Evolutionary conservation across 2,888 invertebrate genomes (phyloP).

Genomic region (Lycocerus yunnanus): DNA sequence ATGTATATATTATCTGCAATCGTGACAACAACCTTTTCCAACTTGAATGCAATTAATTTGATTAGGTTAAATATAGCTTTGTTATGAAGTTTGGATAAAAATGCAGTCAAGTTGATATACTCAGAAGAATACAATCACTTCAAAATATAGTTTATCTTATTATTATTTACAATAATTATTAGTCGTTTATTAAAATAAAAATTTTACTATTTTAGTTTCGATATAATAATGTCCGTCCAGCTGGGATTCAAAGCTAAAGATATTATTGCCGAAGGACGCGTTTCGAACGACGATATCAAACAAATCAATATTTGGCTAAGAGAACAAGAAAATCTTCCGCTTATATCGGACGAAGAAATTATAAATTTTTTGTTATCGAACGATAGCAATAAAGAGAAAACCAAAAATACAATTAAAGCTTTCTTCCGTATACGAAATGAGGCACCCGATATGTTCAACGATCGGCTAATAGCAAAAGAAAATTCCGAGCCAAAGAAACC

Average conservation of each 20-base stretch:
- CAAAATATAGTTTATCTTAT: too few species aligned
- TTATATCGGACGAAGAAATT: conserved; percentile 63
- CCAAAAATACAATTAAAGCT: conserved; percentile 65
- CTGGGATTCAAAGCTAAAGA: conserved; percentile 2
- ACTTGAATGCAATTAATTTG: too few species aligned
- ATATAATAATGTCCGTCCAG: background rate
- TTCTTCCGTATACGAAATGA: conserved; percentile 65
- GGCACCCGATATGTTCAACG: conserved; percentile 67
- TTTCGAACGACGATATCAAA: background rate
- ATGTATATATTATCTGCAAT: too few species aligned
- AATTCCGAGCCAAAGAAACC: conserved; percentile 56
- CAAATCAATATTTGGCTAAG: conserved; percentile 39
- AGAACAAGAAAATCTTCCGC: conserved; percentile 38
- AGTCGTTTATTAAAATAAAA: too few species aligned
- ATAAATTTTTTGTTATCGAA: conserved; percentile 63
- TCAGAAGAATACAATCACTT: too few species aligned
- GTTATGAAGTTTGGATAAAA: too few species aligned
- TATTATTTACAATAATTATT: too few species aligned
- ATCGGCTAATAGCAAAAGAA: conserved; percentile 56
- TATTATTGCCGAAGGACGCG: background rate
- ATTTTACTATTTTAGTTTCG: background rate
- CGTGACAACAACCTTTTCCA: too few species aligned
- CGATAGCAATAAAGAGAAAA: conserved; percentile 62
- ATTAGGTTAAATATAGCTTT: too few species aligned
- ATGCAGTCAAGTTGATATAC: too few species aligned